Percentiles rank a stretch among this genome's conserved stretches.
phyloP scores from a whole-genome alignment of 2,888 invertebrate genomes.

The Drosophila formosana region DNA sequence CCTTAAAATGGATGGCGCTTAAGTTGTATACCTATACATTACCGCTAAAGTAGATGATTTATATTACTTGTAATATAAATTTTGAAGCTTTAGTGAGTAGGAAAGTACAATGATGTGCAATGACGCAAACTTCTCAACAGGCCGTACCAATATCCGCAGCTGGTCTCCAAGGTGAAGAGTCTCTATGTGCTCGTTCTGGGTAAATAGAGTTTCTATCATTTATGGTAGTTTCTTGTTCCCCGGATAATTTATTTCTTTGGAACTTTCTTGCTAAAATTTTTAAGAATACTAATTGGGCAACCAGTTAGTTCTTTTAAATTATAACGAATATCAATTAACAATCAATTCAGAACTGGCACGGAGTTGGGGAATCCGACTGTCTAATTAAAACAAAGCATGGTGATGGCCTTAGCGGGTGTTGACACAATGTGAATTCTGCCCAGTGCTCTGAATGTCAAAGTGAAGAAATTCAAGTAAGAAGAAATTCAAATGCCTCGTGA shows the following conservation, averaged over 20 bases:
- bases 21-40: constrained; percentile 84
- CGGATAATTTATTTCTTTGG: constrained; percentile 59
- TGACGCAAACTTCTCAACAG: constrained; percentile 55
- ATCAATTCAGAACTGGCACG: constrained; percentile 43
- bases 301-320: constrained; percentile 48
- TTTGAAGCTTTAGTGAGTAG: constrained; percentile 88
- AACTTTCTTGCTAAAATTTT: constrained; percentile 64
- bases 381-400: constrained; percentile 90
- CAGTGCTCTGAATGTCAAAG: constrained; percentile 88
- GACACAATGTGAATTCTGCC: constrained; percentile 89
- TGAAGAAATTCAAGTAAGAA: constrained; percentile 87
- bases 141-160: constrained; percentile 87
- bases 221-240: constrained; percentile 46
- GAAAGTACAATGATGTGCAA: constrained; percentile 86
- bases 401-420: constrained; percentile 88
- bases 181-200: constrained; percentile 79
- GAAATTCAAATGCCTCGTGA: constrained; percentile 22
- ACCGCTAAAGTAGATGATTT: constrained; percentile 84
- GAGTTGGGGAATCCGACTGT: constrained; percentile 87
- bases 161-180: constrained; percentile 56
- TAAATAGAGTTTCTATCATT: constrained; percentile 56
- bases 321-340: constrained; percentile 85
- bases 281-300: constrained; percentile 40
- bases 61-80: constrained; percentile 78
- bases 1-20: constrained; percentile 89